A percentile compares a stretch with the other conserved stretches of the same genome.
phyloP scores from a whole-genome alignment of 2,797 vertebrate genomes.

The Numenius phaeopus region DNA sequence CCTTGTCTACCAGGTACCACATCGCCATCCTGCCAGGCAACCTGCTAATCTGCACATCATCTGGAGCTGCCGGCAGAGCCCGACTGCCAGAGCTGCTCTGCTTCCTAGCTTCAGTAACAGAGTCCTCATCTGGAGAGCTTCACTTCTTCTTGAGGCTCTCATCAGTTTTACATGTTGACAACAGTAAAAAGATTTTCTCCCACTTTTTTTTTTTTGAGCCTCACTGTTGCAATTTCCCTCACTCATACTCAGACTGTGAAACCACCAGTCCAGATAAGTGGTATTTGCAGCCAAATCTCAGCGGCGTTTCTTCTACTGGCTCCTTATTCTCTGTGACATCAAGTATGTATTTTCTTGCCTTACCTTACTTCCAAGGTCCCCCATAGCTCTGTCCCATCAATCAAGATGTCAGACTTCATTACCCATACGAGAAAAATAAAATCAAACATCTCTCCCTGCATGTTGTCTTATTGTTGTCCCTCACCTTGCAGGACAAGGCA shows the following conservation, averaged over 20 bases:
- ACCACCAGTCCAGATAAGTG: neutral
- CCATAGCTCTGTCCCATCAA: neutral
- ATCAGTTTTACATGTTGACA: neutral
- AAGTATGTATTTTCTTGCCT: neutral
- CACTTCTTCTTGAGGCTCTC: neutral
- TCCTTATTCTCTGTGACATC: neutral
- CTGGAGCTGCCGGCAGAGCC: neutral
- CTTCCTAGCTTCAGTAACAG: neutral
- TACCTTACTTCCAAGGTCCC: neutral
- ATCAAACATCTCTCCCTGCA: neutral
- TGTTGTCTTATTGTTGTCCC: neutral
- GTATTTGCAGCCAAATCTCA: neutral
- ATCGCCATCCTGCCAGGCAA: neutral
- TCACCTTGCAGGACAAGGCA: neutral
- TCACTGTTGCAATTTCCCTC: neutral
- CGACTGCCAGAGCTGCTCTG: neutral
- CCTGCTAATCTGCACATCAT: neutral
- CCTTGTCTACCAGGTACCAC: neutral
- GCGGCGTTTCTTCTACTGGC: neutral
- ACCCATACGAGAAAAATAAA: slow-evolving; percentile 36
- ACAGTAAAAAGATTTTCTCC: neutral
- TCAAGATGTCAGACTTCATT: slow-evolving; percentile 9
- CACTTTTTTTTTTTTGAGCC: neutral
- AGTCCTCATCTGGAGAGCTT: neutral
- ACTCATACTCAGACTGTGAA: neutral